These are phyloP conservation scores for Mus spretus DNA, from an alignment of 2,797 vertebrate species.

Conservation along the genomic window DNA sequence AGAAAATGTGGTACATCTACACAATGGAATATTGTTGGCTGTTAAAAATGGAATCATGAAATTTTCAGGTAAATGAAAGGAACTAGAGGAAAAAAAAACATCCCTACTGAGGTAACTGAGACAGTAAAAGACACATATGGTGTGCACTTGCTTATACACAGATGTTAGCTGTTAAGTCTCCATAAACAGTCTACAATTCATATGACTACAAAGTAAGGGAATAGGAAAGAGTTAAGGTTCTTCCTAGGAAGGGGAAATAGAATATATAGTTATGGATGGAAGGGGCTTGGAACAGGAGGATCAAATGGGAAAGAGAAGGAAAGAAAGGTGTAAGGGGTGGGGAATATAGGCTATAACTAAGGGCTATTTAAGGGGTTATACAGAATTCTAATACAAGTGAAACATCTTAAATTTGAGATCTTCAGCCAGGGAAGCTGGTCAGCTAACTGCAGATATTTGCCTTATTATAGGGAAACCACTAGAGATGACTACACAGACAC, in stretches of 20 bases:
- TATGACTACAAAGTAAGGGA: not conserved
- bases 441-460: not conserved
- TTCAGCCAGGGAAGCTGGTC: not conserved
- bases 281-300: not conserved
- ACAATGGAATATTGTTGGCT: not conserved
- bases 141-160: not conserved
- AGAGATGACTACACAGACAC: not conserved
- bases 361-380: not conserved
- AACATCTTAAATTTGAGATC: not conserved
- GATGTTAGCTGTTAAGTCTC: not conserved
- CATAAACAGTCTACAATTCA: not conserved
- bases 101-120: not conserved
- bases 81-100: not conserved
- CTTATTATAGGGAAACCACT: not conserved
- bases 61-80: not conserved
- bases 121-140: not conserved
- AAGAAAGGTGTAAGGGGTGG: not conserved
- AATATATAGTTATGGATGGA: not conserved
- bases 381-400: not conserved
- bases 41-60: not conserved
- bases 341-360: not conserved
- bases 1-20: not conserved
- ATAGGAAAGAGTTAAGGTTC: not conserved
- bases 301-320: not conserved
- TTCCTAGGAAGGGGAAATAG: not conserved